Base-by-base conservation (phyloP, 2,113 vertebrate genomes). In the Ictalurus furcatus region DNA sequence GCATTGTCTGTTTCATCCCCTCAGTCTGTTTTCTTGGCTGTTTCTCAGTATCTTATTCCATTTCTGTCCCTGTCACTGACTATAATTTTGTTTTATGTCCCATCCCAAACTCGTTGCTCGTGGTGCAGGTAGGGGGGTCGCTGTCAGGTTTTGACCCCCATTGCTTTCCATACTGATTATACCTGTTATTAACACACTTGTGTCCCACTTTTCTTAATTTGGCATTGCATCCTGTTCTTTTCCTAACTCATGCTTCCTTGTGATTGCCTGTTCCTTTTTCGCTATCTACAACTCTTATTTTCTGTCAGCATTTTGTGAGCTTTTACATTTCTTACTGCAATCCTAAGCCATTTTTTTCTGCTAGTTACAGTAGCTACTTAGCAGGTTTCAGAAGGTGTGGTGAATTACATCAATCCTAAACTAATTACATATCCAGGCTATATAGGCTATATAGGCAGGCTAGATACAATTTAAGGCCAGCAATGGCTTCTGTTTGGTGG, bases 11-110 rank as follows among this genome's bases (percentile, higher is more conserved):
- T 80, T 61, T 61, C 17, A 37, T 3, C 3, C 12, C 1, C 25
- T 84, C 54, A 19, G 21, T 61, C 48, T 56, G 16, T 88, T 65
- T 81, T 56, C 4, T 59, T 90, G 13, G 14, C 25, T 63, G 28
- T 59, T 74, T 61, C 69, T 85, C 52, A 88, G 23, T 81, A 67
- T 34, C 44, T 84, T 23, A 58, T 37, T 88, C 59, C 6, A 9
- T 83, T 30, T 34, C 81, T 84, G 13, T 78, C 67, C 40, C 34
- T 87, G 34, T 44, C 37, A 61, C 76, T 84, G 52, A 44, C 67
- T 40, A 30, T 83, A 34, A 40, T 61, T 83, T 83, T 37, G 56
- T 59, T 83, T 37, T 14, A 40, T 58, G 2, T 61, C 30, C 21
- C 1, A 23, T 61, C 34, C 16, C 16, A 59, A 58, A 59, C 28